Conservation (phyloP, 2,888 invertebrate species). For the Lamellibrachia satsuma region DNA sequence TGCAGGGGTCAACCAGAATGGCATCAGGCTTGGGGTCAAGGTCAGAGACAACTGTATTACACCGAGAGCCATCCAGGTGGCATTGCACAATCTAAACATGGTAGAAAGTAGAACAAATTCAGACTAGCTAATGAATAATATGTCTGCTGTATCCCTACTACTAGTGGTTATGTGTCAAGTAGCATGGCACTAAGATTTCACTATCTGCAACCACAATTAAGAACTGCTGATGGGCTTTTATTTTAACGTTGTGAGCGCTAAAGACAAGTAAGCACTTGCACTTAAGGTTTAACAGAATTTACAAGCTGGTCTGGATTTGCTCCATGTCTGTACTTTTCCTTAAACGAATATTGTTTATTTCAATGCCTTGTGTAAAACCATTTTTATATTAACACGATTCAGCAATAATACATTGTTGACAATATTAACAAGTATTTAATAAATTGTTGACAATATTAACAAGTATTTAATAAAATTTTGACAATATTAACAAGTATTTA, state of each 20-base stretch:
- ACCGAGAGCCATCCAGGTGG: conserved; percentile 77
- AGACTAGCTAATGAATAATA: neutral
- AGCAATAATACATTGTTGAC: no score
- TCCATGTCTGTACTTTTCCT: no score
- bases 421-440: no score
- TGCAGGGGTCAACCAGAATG: conserved; percentile 90
- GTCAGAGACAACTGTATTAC: conserved; percentile 77
- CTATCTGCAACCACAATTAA: neutral
- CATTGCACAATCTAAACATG: conserved; percentile 77
- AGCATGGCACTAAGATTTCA: neutral
- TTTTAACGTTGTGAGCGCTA: neutral
- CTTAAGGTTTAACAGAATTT: no score
- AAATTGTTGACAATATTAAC: no score
- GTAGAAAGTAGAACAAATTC: neutral
- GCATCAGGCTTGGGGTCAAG: conserved; percentile 78
- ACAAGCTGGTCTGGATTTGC: no score
- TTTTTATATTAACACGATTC: no score
- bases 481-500: no score
- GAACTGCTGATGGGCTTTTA: neutral
- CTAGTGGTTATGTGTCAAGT: neutral
- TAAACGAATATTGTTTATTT: no score
- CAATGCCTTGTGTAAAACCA: no score
- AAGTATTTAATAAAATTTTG: no score
- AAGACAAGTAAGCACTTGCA: neutral
- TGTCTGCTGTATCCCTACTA: neutral